Evolutionary conservation across 1,140 invertebrate genomes (phyloP).

Genomic region (Laodelphax striatellus): DNA sequence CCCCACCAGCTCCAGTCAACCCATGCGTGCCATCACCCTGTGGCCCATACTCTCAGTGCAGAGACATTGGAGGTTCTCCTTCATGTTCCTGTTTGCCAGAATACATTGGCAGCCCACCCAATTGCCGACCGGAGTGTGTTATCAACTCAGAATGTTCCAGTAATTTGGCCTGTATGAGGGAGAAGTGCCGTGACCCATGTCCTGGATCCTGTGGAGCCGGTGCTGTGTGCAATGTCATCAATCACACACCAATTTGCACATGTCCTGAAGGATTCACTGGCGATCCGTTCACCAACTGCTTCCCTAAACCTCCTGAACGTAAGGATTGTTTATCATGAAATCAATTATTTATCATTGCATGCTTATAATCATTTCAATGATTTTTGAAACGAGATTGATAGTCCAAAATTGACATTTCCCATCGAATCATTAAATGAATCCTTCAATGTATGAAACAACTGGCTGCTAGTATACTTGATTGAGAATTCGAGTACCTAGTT

Average conservation of each 20-base stretch:
- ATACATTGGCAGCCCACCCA: constrained; percentile 55
- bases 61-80: constrained; percentile 39
- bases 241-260: constrained; percentile 50
- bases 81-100: constrained; percentile 49
- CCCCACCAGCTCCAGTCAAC: constrained; percentile 32
- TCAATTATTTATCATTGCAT: too few relatives aligned
- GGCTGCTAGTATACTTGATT: too few relatives aligned
- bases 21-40: constrained; percentile 57
- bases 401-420: too few relatives aligned
- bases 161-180: constrained; percentile 46
- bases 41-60: constrained; percentile 54
- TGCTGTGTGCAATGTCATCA: constrained; percentile 47
- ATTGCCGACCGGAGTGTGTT: constrained; percentile 54
- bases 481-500: too few relatives aligned
- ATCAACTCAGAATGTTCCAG: constrained; percentile 51
- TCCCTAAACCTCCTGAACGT: constrained; percentile 38
- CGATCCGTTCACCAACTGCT: constrained; percentile 54
- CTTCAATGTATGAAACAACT: too few relatives aligned
- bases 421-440: too few relatives aligned
- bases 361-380: too few relatives aligned
- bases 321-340: constrained; percentile 28
- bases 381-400: too few relatives aligned
- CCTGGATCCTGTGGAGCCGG: constrained; percentile 56
- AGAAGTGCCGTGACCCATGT: constrained; percentile 58
- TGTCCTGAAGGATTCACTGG: constrained; percentile 54